Percentiles rank a stretch among this genome's conserved stretches.
Conservation (phyloP, 2,113 vertebrate species). For the Tychaedon coryphoeus region DNA sequence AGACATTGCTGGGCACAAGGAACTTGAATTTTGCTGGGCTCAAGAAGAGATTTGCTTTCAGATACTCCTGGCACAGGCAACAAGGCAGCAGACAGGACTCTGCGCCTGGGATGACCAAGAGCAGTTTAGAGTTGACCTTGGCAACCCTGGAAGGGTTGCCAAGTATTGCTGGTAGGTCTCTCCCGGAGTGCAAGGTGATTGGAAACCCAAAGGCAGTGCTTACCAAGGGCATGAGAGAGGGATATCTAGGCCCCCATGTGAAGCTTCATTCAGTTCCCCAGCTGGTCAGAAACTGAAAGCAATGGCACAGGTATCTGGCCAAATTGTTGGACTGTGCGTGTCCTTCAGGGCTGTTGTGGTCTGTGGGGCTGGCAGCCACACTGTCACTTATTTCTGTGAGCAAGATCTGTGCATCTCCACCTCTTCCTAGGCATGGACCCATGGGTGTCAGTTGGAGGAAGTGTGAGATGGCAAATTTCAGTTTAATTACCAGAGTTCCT, state of each 20-base stretch:
- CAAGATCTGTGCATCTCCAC: neutral
- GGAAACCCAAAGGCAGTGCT: neutral
- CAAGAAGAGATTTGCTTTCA: neutral
- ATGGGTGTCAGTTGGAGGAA: neutral
- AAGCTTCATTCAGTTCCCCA: neutral
- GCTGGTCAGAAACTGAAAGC: neutral
- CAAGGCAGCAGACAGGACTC: neutral
- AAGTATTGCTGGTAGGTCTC: neutral
- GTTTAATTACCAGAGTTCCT: neutral
- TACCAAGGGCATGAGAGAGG: neutral
- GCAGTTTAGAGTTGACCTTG: neutral
- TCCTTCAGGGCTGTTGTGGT: neutral
- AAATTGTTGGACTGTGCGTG: accelerated
- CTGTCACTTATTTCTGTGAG: neutral
- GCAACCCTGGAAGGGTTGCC: neutral
- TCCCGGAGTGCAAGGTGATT: neutral
- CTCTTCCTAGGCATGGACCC: neutral
- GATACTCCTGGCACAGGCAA: neutral
- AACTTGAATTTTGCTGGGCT: neutral
- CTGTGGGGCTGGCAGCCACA: neutral
- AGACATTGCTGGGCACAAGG: neutral
- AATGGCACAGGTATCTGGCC: neutral
- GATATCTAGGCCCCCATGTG: neutral
- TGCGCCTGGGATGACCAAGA: neutral
- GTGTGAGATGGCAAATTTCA: neutral